These are phyloP conservation scores for Isaurus tuberculatus DNA, from an alignment of 92 coral and sea anemone species.

Conservation along the genomic window DNA sequence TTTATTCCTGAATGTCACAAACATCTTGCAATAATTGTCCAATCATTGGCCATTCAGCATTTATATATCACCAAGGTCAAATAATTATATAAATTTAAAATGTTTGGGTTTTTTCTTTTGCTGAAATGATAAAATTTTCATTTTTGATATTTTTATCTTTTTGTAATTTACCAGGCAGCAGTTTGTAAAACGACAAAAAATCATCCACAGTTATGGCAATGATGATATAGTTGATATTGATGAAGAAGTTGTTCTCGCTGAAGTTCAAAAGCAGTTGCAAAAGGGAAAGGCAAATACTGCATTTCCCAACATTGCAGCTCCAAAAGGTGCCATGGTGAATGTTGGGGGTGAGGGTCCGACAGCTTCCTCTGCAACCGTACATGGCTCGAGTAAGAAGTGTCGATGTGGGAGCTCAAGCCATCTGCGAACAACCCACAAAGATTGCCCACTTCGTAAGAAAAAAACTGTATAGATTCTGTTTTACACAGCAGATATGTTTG, in stretches of 20 bases:
- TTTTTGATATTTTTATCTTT: not conserved
- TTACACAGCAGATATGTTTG: not conserved
- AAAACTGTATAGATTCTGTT: not conserved
- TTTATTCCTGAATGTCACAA: not conserved
- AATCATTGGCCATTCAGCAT: not conserved
- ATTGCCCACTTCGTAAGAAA: not conserved
- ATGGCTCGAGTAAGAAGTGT: conserved; percentile 6
- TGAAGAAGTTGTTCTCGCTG: conserved; percentile 4
- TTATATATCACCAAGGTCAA: not conserved
- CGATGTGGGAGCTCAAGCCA: conserved; percentile 20
- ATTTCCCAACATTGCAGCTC: conserved; percentile 8
- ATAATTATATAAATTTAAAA: not conserved
- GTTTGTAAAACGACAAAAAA: conserved; percentile 12
- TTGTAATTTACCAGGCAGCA: conserved; percentile 2
- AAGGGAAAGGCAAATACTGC: conserved; percentile 24
- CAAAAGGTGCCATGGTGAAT: conserved; percentile 16
- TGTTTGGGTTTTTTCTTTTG: not conserved
- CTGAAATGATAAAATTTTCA: not conserved
- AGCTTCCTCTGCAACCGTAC: conserved; percentile 15
- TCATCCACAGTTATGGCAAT: conserved; percentile 14
- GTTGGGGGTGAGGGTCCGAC: conserved; percentile 22
- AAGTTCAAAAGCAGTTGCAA: conserved; percentile 20
- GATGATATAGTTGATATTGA: conserved; percentile 3
- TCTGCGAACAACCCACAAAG: conserved; percentile 15
- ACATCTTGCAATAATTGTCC: conserved; percentile 1